Evolutionary conservation across 2,797 vertebrate species (phyloP), one percentile per base, ranked within the genome.

Genomic region (Momotus momota): DNA sequence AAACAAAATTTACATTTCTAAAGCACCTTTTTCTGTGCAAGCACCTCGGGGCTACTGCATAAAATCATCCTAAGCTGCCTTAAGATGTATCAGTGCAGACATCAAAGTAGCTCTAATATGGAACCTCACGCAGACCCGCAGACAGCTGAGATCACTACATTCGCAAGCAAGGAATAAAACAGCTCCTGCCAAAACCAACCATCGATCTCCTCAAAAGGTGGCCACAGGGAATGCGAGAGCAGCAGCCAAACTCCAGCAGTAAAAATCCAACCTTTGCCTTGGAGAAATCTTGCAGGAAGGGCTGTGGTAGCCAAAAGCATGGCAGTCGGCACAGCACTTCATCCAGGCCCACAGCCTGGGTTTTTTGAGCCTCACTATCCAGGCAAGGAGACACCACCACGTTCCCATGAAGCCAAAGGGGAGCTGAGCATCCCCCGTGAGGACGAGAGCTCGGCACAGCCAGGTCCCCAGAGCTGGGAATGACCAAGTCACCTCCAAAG

Each of bases 31-130:
- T 85, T 91, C 94, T 91, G 62, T 64, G 88, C 71, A 72, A 97
- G 96, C 73, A 91, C 88, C 95, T 97, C 8, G 49, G 82, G 93
- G 86, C 80, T 71, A 90, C 83, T 45, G 89, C 55, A 65, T 40
- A 82, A 93, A 97, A 96, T 75, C 72, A 86, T 88, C 90, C 86
- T 93, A 65, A 95, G 88, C 60, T 93, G 95, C 94, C 81, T 96
- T 90, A 94, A 95, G 94, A 94, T 93, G 77, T 69, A 94, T 91
- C 87, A 81, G 88, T 29, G 67, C 91, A 95, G 95, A 94, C 94
- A 97, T 84, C 96, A 97, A 96, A 97, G 89, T 88, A 89, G 94
- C 95, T 96, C 88, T 66, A 96, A 95, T 85, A 96, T 83, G 12
- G 48, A 95, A 96, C 67, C 93, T 96, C 77, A 91, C 13, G 12